Base-by-base conservation (phyloP, 1,140 invertebrate genomes). In the Megalopta genalis region DNA sequence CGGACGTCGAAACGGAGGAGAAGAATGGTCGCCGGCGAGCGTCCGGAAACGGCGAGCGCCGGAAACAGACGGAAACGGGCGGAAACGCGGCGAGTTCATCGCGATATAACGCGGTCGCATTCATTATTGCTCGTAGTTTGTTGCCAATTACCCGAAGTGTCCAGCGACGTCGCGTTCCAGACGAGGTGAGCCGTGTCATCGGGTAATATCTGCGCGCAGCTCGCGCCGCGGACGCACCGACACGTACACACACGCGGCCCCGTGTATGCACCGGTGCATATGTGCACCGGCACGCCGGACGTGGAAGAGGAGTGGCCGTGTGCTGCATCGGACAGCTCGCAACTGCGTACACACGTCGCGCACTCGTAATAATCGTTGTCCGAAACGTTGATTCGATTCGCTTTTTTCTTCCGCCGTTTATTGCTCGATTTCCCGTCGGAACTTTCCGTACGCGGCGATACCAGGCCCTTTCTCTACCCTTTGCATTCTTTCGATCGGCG, bases 321-420 rank as follows among this genome's bases (percentile, higher is more conserved):
- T 59, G 39, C 83, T 87, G 86, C 84, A 71, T 59, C 21, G 74
- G 85, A 86, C 86, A 86, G 85, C 27, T 71, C 65, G 85, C 72
- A 77, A 87, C 77, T 82, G 25, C 54, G 39, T 69, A 80, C 39
- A 80, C 49, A 21, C 49, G 49, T 77, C 39, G 62, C 52, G 39
- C 65, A 77, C 68, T 65, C 72, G n/a, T 80, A 75, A 80, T 68
- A 80, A 71, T 10, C 32, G n/a, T 42, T 46, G 32, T 6, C 49
- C 14, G 57, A 68, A 60, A 69, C 60, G 42, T 10, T n/a, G 23
- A 57, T 25, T 63, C 62, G 21, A 57, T 57, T 57, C 54, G 54
- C 54, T 57, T 57, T 57, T 57, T 57, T 54, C 18, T 21, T n/a
- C n/a, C 54, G 10, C 21, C 21, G 21, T n/a, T 57, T 57, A n/a